These are phyloP conservation scores for Mylabris sibirica DNA, from an alignment of 2,888 invertebrate species.

Conservation along the genomic window DNA sequence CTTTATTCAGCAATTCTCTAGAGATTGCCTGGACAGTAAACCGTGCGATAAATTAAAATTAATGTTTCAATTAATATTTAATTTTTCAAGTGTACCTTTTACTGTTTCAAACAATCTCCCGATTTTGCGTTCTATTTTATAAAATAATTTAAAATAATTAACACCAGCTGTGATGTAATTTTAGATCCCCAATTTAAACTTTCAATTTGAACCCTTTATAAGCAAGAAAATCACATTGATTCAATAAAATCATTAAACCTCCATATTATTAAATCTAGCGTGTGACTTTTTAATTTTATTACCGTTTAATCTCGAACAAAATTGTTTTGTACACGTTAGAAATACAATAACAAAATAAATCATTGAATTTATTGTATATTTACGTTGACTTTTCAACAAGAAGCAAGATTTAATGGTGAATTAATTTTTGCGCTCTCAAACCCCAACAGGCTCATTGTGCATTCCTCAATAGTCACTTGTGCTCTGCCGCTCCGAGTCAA, in stretches of 20 bases:
- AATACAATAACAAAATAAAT: too few relatives aligned
- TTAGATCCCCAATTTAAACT: background rate
- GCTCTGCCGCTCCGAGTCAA: too few relatives aligned
- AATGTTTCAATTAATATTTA: constrained; percentile 1
- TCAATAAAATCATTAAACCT: background rate
- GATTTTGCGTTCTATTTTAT: background rate
- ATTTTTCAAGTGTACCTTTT: background rate
- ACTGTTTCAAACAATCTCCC: background rate
- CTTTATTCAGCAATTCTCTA: background rate
- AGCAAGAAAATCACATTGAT: too few relatives aligned
- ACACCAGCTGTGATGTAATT: background rate
- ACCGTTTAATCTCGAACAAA: background rate
- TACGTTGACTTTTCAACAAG: too few relatives aligned
- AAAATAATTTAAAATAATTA: background rate
- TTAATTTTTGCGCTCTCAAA: too few relatives aligned
- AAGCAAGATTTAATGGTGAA: too few relatives aligned
- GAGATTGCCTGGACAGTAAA: background rate
- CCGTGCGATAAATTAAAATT: background rate
- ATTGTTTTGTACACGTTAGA: too few relatives aligned
- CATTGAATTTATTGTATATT: too few relatives aligned
- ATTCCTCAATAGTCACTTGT: too few relatives aligned
- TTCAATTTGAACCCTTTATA: background rate
- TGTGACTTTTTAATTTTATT: too few relatives aligned
- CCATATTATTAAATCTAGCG: background rate
- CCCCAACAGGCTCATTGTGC: too few relatives aligned